Conservation (phyloP, 1,140 invertebrate species). For the Platyura marginata region DNA sequence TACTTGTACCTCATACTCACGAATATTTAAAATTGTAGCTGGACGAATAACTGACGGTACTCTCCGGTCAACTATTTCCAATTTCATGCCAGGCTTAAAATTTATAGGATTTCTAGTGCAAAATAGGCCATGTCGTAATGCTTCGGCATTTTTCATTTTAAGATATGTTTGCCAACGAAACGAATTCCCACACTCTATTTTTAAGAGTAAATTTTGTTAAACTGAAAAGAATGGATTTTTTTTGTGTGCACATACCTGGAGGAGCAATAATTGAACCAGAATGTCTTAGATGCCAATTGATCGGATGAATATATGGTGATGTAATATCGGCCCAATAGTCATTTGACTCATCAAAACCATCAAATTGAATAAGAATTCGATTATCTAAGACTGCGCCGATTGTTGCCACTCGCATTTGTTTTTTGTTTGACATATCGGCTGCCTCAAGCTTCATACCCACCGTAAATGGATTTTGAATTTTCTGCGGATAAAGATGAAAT, state of each 20-base stretch:
- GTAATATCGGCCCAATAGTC: constrained; percentile 84
- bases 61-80: constrained; percentile 80
- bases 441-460: constrained; percentile 90
- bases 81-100: constrained; percentile 75
- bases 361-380: constrained; percentile 80
- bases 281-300: constrained; percentile 79
- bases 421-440: constrained; percentile 75
- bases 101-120: constrained; percentile 54
- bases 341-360: constrained; percentile 85
- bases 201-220: no score
- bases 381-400: constrained; percentile 68
- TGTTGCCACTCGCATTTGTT: constrained; percentile 48
- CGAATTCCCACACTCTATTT: no score
- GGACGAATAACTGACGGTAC: constrained; percentile 59
- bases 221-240: not conserved
- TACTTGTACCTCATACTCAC: constrained; percentile 59
- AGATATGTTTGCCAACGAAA: constrained; percentile 82
- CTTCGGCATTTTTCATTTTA: constrained; percentile 47
- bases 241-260: constrained; percentile 39
- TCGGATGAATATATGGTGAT: constrained; percentile 84
- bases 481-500: constrained; percentile 26
- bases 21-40: constrained; percentile 61
- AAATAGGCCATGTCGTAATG: constrained; percentile 71
- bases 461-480: constrained; percentile 44
- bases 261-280: constrained; percentile 66